Evolutionary conservation across 2,888 invertebrate genomes (phyloP).

Genomic region (Deilephila elpenor): DNA sequence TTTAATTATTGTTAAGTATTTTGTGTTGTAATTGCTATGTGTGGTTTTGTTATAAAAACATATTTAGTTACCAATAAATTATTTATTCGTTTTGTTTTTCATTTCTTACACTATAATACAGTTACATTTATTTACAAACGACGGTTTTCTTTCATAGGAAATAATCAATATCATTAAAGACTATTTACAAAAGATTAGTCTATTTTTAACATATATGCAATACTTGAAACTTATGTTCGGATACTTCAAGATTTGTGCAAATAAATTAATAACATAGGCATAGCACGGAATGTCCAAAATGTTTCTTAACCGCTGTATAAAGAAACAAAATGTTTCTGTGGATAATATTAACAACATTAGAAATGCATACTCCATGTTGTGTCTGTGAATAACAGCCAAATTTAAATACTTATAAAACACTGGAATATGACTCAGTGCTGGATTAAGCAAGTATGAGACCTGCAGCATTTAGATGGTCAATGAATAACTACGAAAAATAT

Average conservation of each 20-base stretch:
- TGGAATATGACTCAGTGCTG: background rate
- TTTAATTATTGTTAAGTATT: background rate
- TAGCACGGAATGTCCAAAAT: no score
- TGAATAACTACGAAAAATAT: no score
- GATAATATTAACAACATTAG: no score
- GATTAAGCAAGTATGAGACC: no score
- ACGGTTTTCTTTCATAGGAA: background rate
- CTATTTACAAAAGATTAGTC: constrained; percentile 9
- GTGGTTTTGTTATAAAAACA: background rate
- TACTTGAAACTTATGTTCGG: no score
- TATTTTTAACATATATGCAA: no score
- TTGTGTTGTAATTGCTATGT: background rate
- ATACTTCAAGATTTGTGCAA: constrained; percentile 12
- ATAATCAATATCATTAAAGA: background rate
- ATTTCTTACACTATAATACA: constrained; percentile 39
- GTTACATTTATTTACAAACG: constrained; percentile 16
- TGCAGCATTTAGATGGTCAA: no score
- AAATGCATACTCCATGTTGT: no score
- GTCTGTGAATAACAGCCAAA: constrained; percentile 1
- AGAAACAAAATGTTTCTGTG: no score
- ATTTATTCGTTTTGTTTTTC: constrained; percentile 40
- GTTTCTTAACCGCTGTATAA: no score
- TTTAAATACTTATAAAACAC: background rate
- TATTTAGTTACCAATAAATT: constrained; percentile 23
- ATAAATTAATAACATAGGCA: background rate